These are phyloP conservation scores for Chrysotoxum bicinctum DNA, from an alignment of 2,888 invertebrate species.

Conservation along the genomic window DNA sequence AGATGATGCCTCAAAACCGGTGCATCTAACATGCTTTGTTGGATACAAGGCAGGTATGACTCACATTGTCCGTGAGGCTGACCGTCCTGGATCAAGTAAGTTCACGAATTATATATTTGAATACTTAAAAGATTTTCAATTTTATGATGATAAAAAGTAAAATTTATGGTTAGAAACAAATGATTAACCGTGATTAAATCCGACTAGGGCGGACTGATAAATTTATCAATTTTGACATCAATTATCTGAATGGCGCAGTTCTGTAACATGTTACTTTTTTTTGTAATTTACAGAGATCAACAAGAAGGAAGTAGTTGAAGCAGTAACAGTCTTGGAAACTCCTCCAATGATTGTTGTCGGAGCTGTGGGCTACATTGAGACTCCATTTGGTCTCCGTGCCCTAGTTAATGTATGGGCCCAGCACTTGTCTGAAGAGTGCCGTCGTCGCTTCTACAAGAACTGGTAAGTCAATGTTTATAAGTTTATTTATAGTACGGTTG, in stretches of 20 bases:
- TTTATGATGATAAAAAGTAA: slow-evolving; percentile 79
- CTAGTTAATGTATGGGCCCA: slow-evolving; percentile 99
- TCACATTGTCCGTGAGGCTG: slow-evolving; percentile 98
- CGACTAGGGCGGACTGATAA: slow-evolving; percentile 83
- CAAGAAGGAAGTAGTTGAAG: slow-evolving; percentile 99
- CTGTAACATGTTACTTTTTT: slow-evolving; percentile 55
- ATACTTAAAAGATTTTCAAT: not conserved
- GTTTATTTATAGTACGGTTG: not conserved
- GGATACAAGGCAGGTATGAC: slow-evolving; percentile 99
- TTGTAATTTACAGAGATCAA: slow-evolving; percentile 90
- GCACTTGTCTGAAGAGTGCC: slow-evolving; percentile 99
- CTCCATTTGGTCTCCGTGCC: slow-evolving; percentile 97
- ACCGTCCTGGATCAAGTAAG: slow-evolving; percentile 99
- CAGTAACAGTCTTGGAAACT: slow-evolving; percentile 98
- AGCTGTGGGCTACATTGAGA: slow-evolving; percentile 99
- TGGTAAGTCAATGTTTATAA: slow-evolving; percentile 87
- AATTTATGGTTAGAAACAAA: slow-evolving; percentile 80
- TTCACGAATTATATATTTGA: slow-evolving; percentile 75
- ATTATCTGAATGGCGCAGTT: not conserved
- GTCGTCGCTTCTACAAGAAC: slow-evolving; percentile 99
- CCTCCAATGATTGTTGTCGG: slow-evolving; percentile 99
- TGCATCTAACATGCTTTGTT: slow-evolving; percentile 98
- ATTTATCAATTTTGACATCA: not conserved
- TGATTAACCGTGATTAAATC: slow-evolving; percentile 79
- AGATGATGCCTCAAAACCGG: slow-evolving; percentile 97